Evolutionary conservation across 2,113 vertebrate species (phyloP), one percentile per base, ranked within the genome.

Genomic region (Sigmodon hispidus): DNA sequence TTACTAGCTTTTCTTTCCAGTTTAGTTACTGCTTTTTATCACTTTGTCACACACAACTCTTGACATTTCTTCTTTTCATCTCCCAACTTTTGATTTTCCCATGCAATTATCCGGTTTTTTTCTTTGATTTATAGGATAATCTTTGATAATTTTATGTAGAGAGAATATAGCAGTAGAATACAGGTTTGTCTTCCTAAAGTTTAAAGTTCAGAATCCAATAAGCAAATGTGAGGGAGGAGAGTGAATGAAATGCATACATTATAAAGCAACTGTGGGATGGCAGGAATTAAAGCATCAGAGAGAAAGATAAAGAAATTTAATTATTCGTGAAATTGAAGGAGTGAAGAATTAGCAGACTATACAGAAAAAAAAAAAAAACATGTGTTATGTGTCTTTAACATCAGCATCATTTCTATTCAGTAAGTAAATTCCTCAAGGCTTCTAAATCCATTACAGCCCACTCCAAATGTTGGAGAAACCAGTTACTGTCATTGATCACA

Each of bases 361-460:
- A 19, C 0, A 96, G 72, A 22, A 9, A 48, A 24, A 3, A 22
- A 48, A 34, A 17, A 67, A 29, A 29, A 45, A 63, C 24, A 29
- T 93, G 67, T 93, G 29, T 79, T 80, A 40, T 65, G 67, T 34
- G 36, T 48, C 87, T 81, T 79, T 96, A 94, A 89, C 94, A 79
- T 96, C 86, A 96, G 65, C 61, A 83, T 95, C 76, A 76, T 97
- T 97, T 96, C 89, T 86, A 95, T 96, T 94, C 93, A 34, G 87
- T 77, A 97, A 65, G 92, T 94, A 93, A 91, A 97, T 98, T 98
- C 96, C 61, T 98, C 98, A 97, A 98, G 98, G 98, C 69, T 98
- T 98, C 92, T 85, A 92, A 97, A 86, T 87, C 59, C 83, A 96
- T 98, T 97, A 90, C 48, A 95, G 36, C 73, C 96, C 70, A 65